A percentile compares a stretch with the other conserved stretches of the same genome.
phyloP scores from a whole-genome alignment of 2,797 vertebrate genomes.

The Periophthalmus magnuspinnatus region DNA sequence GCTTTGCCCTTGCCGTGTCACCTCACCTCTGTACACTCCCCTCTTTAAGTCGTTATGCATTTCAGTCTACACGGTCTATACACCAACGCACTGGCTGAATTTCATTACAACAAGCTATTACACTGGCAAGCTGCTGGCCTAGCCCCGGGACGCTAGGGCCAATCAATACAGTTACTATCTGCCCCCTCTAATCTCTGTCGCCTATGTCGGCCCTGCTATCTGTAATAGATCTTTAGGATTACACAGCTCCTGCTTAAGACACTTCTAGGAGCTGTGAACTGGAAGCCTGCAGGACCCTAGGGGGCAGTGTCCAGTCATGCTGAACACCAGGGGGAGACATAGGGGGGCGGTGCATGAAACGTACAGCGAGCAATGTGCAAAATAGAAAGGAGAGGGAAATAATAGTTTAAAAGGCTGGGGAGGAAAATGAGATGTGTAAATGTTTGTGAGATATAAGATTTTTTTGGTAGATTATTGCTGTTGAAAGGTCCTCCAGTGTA shows the following conservation, averaged over 20 bases:
- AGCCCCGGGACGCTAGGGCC: conserved; percentile 69
- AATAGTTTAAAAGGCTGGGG: conserved; percentile 20
- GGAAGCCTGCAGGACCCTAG: conserved; percentile 37
- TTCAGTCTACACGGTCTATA: conserved; percentile 51
- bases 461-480: too few relatives aligned
- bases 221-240: conserved; percentile 85
- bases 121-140: conserved; percentile 65
- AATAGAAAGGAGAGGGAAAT: conserved; percentile 31
- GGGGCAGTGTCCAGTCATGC: conserved; percentile 42
- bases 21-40: conserved; percentile 35
- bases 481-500: too few relatives aligned
- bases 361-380: conserved; percentile 36
- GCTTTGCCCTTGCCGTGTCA: conserved; percentile 14
- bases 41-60: conserved; percentile 57
- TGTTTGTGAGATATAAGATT: background rate
- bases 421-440: conserved; percentile 10
- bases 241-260: conserved; percentile 72
- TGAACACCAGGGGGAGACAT: conserved; percentile 25
- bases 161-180: conserved; percentile 83
- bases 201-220: conserved; percentile 76
- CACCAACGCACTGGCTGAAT: conserved; percentile 65
- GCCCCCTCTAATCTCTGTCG: conserved; percentile 79
- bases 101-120: conserved; percentile 78
- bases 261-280: conserved; percentile 66
- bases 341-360: background rate